Evolutionary conservation across 2,888 invertebrate species (phyloP).

Genomic region (Rhodophaea formosa): DNA sequence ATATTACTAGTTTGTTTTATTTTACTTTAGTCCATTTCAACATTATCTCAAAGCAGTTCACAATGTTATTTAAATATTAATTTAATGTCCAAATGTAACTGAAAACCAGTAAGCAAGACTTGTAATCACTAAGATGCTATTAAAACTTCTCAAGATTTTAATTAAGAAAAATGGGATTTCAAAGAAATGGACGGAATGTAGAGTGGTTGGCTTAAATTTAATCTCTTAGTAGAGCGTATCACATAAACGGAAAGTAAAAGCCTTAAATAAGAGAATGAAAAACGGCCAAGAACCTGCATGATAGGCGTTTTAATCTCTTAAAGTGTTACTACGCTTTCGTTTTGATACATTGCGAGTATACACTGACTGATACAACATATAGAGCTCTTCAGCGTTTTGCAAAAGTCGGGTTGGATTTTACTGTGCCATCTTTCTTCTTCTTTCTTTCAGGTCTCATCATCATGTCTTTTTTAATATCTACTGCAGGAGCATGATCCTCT

Average conservation of each 20-base stretch:
- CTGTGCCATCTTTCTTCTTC: too few species aligned
- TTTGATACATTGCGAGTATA: constrained; percentile 9
- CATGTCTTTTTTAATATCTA: too few species aligned
- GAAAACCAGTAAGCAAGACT: neutral
- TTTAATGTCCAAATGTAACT: neutral
- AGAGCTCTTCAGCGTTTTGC: too few species aligned
- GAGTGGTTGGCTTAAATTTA: constrained; percentile 50
- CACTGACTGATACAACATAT: neutral
- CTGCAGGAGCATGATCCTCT: too few species aligned
- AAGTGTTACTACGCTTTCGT: constrained; percentile 55
- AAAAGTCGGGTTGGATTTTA: too few species aligned
- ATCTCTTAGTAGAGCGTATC: constrained; percentile 63
- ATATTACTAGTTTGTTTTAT: too few species aligned
- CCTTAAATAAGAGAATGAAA: constrained; percentile 69
- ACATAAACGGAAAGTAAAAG: constrained; percentile 67
- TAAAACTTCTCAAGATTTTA: constrained; percentile 4
- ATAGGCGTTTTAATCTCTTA: constrained; percentile 75
- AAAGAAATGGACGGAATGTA: constrained; percentile 28
- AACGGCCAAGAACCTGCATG: constrained; percentile 66
- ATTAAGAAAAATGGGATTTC: constrained; percentile 17
- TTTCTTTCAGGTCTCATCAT: too few species aligned
- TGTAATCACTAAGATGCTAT: constrained; percentile 1
- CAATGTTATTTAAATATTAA: neutral
- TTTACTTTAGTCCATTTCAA: neutral
- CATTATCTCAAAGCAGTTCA: neutral